Evolutionary conservation across 2,113 vertebrate genomes (phyloP).

Genomic region (Capreolus pygargus): DNA sequence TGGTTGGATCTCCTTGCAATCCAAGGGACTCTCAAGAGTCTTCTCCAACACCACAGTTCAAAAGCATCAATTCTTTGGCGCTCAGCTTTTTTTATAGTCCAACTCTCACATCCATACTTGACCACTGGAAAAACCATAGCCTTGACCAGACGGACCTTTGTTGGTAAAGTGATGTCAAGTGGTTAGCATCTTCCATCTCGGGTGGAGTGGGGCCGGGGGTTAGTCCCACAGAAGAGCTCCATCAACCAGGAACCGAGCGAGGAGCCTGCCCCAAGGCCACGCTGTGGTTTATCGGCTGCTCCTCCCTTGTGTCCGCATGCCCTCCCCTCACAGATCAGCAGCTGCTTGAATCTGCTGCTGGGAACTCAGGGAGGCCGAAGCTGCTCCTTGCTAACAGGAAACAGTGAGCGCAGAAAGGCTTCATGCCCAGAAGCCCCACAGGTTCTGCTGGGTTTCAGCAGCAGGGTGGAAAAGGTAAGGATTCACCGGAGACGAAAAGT

Average conservation of each 20-base stretch:
- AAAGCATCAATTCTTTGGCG: rapidly evolving
- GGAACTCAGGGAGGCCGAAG: background rate
- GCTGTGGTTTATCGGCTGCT: background rate
- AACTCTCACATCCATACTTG: background rate
- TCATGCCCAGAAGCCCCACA: background rate
- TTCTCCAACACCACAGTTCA: background rate
- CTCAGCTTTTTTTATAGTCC: background rate
- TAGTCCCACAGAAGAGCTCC: background rate
- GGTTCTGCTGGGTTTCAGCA: background rate
- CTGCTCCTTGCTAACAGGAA: background rate
- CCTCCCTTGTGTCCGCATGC: rapidly evolving
- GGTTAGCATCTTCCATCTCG: background rate
- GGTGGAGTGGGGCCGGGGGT: rapidly evolving
- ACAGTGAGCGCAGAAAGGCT: rapidly evolving
- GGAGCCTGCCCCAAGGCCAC: background rate
- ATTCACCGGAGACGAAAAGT: background rate
- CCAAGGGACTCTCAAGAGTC: background rate
- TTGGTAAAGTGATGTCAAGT: background rate
- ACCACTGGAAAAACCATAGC: background rate
- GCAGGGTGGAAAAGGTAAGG: background rate
- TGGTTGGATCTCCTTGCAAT: background rate
- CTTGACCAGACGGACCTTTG: background rate
- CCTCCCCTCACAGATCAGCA: background rate
- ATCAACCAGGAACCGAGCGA: rapidly evolving
- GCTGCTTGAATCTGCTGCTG: background rate